A percentile compares a stretch with the other conserved stretches of the same genome.
phyloP scores from a whole-genome alignment of 2,888 invertebrate genomes.

The Allacma fusca region DNA sequence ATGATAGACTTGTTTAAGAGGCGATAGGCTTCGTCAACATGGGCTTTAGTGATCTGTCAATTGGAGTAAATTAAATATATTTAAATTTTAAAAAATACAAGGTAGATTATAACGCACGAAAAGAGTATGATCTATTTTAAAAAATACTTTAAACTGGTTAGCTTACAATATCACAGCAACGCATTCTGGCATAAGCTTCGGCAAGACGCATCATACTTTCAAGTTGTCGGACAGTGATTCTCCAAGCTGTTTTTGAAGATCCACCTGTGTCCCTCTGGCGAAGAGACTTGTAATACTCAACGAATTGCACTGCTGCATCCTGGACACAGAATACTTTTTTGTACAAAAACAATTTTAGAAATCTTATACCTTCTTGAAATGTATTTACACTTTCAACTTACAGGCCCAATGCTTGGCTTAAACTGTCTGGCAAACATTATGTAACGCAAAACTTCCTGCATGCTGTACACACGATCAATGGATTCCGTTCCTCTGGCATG shows the following conservation, averaged over 20 bases:
- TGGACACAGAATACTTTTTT: slow-evolving; percentile 63
- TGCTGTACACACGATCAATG: slow-evolving; percentile 81
- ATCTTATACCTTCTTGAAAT: too few species aligned
- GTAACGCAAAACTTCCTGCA: slow-evolving; percentile 90
- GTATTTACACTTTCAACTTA: too few species aligned
- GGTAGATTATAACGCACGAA: slow-evolving; percentile 10
- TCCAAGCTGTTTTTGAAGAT: slow-evolving; percentile 82
- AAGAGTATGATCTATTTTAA: too few species aligned
- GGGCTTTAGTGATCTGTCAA: slow-evolving; percentile 77
- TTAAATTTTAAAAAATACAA: slow-evolving; percentile 18
- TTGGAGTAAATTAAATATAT: slow-evolving; percentile 29
- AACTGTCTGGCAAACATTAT: slow-evolving; percentile 97
- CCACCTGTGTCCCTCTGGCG: slow-evolving; percentile 80
- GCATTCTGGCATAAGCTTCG: slow-evolving; percentile 95
- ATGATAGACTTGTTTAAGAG: slow-evolving; percentile 96
- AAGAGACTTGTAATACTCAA: slow-evolving; percentile 86
- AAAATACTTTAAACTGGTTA: too few species aligned
- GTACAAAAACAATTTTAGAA: too few species aligned
- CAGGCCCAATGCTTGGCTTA: slow-evolving; percentile 84
- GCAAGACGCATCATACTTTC: slow-evolving; percentile 95
- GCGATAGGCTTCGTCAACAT: slow-evolving; percentile 90
- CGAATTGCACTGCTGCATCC: slow-evolving; percentile 83
- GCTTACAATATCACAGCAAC: slow-evolving; percentile 85
- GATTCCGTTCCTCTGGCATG: slow-evolving; percentile 85
- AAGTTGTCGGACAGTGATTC: slow-evolving; percentile 95